phyloP scores from a whole-genome alignment of 2,797 vertebrate genomes.

The Scyliorhinus canicula region DNA sequence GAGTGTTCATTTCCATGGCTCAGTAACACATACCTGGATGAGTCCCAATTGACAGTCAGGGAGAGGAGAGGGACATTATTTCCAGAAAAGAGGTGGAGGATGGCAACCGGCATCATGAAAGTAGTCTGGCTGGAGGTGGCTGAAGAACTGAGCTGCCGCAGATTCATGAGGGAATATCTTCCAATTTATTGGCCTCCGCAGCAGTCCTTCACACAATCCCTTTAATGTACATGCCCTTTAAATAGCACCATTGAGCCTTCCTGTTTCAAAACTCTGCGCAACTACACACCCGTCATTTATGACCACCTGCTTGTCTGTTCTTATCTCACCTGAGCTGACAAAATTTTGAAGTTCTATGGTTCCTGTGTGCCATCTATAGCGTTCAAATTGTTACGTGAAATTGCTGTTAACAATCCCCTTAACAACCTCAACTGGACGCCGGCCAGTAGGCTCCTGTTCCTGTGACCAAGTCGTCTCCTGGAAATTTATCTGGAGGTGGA shows the following conservation, averaged over 20 bases:
- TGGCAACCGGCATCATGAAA: neutral
- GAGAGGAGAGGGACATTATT: neutral
- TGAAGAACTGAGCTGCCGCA: neutral
- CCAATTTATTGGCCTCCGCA: neutral
- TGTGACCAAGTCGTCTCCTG: too few species aligned
- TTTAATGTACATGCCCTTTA: neutral
- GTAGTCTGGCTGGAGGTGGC: too few species aligned
- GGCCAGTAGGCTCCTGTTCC: neutral
- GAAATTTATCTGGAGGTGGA: neutral
- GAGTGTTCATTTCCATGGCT: neutral
- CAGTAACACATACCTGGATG: neutral
- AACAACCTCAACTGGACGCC: neutral
- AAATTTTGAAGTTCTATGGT: neutral
- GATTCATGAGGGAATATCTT: neutral
- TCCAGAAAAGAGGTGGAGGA: neutral
- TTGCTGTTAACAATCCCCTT: neutral
- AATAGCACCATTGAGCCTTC: neutral
- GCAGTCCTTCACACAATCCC: neutral
- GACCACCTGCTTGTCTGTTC: neutral
- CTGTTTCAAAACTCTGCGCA: neutral
- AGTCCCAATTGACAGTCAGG: too few species aligned
- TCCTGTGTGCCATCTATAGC: neutral
- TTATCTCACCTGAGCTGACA: too few species aligned
- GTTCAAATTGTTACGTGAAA: neutral
- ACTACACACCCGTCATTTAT: neutral